Percentiles rank a stretch among this genome's conserved stretches.
Evolutionary conservation across 2,797 vertebrate species (phyloP).

Genomic region (Myotis myotis): DNA sequence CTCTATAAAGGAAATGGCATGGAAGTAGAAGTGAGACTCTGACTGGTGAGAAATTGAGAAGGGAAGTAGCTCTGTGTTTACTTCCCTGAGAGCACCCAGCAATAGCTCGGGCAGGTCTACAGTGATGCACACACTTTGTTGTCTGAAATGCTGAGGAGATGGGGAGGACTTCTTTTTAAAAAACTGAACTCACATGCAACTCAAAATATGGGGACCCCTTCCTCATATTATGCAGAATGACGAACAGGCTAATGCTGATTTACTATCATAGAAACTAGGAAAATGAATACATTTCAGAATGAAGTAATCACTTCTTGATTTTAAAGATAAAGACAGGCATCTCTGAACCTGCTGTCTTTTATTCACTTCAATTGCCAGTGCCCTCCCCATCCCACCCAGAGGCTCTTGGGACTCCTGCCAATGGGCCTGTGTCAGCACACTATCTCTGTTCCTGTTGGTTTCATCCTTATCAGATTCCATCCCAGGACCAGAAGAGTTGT

Average conservation of each 20-base stretch:
- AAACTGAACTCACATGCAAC: not conserved
- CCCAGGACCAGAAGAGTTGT: not conserved
- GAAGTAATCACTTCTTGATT: not conserved
- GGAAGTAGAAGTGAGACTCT: not conserved
- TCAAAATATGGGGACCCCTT: not conserved
- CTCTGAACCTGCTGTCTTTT: not conserved
- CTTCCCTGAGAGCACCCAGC: not conserved
- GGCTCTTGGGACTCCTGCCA: not conserved
- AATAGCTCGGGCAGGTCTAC: not conserved
- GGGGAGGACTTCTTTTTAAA: not conserved
- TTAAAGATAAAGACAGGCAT: not conserved
- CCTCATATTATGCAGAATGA: not conserved
- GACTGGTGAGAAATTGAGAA: not conserved
- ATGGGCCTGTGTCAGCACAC: not conserved
- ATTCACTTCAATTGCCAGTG: not conserved
- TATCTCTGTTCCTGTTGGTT: not conserved
- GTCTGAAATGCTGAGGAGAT: not conserved
- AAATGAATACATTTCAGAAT: conserved; percentile 22
- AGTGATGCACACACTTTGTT: not conserved
- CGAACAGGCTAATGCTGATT: not conserved
- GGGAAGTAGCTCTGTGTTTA: not conserved
- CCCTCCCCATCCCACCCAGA: not conserved
- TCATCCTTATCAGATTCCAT: not conserved
- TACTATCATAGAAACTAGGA: not conserved
- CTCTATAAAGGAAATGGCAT: conserved; percentile 3